Evolutionary conservation across 2,888 invertebrate genomes (phyloP).

Genomic region (Melangyna quadrimaculata): DNA sequence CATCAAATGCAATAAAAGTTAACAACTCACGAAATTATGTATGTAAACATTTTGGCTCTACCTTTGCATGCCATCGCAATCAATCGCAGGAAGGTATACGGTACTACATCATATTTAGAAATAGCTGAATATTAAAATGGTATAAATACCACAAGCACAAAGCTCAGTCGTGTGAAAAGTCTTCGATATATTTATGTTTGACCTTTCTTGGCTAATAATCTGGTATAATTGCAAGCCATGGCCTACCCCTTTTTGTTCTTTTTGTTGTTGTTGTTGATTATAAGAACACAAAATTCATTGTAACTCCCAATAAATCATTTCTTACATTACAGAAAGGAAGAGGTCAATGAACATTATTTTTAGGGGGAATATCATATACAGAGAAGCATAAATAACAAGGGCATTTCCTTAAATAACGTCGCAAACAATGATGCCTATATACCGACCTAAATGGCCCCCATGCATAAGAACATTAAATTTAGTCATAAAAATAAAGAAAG

Average conservation of each 20-base stretch:
- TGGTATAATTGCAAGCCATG: not conserved
- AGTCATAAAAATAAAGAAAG: constrained; percentile 25
- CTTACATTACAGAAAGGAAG: not conserved
- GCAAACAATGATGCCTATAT: constrained; percentile 2
- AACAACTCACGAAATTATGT: not conserved
- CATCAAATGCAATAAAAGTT: not conserved
- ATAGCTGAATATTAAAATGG: not conserved
- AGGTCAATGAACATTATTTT: not conserved
- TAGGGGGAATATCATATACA: not conserved
- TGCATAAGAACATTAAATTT: constrained; percentile 31
- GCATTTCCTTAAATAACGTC: not conserved
- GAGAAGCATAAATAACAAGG: not conserved
- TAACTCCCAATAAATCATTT: constrained; percentile 1
- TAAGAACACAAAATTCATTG: not conserved
- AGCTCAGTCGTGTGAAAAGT: not conserved
- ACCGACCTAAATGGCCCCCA: too few species aligned
- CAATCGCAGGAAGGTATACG: too few species aligned
- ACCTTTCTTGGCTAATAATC: not conserved
- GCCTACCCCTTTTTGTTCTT: not conserved
- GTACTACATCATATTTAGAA: too few species aligned
- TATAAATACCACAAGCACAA: not conserved
- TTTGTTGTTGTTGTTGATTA: too few species aligned
- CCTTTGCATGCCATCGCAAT: not conserved
- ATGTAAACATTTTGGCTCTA: not conserved
- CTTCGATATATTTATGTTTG: not conserved